A percentile compares a stretch with the other conserved stretches of the same genome.
Evolutionary conservation across 1,140 invertebrate genomes (phyloP).

Genomic region (Pomacea maculata): DNA sequence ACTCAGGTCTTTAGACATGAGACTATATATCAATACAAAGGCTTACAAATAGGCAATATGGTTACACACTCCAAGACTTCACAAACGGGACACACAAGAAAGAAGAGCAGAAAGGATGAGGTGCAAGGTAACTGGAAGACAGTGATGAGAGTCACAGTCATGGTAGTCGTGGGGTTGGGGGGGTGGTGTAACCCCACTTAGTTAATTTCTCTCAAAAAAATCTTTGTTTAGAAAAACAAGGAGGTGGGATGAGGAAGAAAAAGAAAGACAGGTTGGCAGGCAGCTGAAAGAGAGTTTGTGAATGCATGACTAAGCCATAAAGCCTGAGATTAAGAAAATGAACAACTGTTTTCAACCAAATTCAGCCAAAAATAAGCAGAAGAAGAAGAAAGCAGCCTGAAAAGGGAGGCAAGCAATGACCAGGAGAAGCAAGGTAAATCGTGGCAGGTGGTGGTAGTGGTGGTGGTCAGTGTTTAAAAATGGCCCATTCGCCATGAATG

Average conservation of each 20-base stretch:
- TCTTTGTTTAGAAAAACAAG: not conserved
- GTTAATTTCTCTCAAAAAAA: not conserved
- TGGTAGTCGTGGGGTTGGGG: too few species aligned
- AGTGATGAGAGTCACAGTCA: too few species aligned
- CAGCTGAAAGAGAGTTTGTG: not conserved
- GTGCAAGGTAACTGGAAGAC: too few species aligned
- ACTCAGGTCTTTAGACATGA: too few species aligned
- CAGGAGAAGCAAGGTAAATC: not conserved
- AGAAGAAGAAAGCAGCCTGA: not conserved
- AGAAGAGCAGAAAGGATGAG: too few species aligned
- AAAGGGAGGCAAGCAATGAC: not conserved
- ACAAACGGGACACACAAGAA: not conserved
- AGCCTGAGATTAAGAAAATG: not conserved
- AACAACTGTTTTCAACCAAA: not conserved
- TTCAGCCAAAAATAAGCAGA: not conserved
- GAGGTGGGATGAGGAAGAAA: too few species aligned
- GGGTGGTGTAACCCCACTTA: not conserved
- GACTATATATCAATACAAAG: too few species aligned
- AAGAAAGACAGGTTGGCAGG: not conserved
- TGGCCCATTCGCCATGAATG: conserved; percentile 56
- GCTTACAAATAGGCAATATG: not conserved
- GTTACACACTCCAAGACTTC: not conserved
- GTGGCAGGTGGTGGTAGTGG: conserved; percentile 2
- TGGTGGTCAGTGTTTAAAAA: conserved; percentile 34
- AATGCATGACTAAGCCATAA: not conserved